A percentile compares a stretch with the other conserved stretches of the same genome.
phyloP scores from a whole-genome alignment of 2,888 invertebrate species.

The Drosophila longiperda region DNA sequence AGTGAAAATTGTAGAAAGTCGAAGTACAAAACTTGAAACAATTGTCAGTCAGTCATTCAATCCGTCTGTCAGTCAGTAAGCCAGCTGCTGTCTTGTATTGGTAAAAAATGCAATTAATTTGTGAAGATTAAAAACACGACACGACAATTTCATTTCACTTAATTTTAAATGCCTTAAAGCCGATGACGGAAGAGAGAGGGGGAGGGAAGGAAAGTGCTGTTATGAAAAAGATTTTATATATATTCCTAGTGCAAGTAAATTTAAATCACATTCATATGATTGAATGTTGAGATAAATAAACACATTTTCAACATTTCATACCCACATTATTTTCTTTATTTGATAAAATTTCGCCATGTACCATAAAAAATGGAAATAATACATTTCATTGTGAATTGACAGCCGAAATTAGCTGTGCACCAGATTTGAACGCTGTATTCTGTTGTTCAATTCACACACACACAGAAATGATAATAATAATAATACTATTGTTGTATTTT shows the following conservation, averaged over 20 bases:
- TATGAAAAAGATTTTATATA: background rate
- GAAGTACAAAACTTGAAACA: conserved; percentile 64
- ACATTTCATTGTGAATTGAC: conserved; percentile 21
- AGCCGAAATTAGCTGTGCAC: conserved; percentile 44
- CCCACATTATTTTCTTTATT: conserved; percentile 1
- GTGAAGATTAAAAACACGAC: conserved; percentile 47
- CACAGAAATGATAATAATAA: conserved; percentile 22
- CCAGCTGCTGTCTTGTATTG: conserved; percentile 9
- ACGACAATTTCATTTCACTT: conserved; percentile 35
- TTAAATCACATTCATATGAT: conserved; percentile 34
- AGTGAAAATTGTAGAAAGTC: conserved; percentile 70
- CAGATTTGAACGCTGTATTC: conserved; percentile 40
- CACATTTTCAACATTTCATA: conserved; percentile 17
- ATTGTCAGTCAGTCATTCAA: conserved; percentile 48
- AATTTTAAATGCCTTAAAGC: background rate
- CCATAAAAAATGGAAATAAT: background rate
- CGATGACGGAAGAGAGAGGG: background rate
- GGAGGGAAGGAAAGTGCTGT: no score
- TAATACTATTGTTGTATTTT: conserved; percentile 34
- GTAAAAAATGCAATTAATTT: conserved; percentile 65
- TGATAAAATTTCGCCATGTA: conserved; percentile 12
- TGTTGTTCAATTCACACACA: conserved; percentile 48
- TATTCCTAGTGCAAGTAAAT: conserved; percentile 2
- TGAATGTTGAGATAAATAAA: conserved; percentile 2
- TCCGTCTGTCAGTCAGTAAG: conserved; percentile 26